A percentile compares a stretch with the other conserved stretches of the same genome.
Conservation (phyloP, 1,140 invertebrate species). For the Drosophila nigromelanica region DNA sequence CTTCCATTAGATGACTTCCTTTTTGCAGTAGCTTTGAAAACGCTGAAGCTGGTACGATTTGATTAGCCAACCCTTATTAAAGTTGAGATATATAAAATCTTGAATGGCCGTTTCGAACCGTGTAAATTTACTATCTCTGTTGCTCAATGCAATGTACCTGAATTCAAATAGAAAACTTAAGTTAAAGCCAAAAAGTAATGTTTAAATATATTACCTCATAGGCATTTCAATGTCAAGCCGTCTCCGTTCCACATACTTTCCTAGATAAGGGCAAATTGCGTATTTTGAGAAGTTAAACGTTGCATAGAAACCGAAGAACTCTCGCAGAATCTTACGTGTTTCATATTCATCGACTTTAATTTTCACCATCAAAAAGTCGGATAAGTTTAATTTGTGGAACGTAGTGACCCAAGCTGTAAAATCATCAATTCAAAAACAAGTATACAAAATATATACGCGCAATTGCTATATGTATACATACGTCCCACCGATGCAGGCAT, state of each 20-base stretch:
- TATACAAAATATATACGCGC: too few relatives aligned
- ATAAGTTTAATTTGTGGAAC: constrained; percentile 1
- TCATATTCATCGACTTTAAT: background rate
- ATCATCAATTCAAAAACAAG: background rate
- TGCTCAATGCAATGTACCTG: background rate
- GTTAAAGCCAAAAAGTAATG: background rate
- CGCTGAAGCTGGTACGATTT: fast-evolving
- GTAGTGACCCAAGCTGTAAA: constrained; percentile 25
- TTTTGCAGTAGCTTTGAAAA: background rate
- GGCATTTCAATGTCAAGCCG: background rate
- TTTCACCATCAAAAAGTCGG: constrained; percentile 7
- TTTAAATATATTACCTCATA: constrained; percentile 12
- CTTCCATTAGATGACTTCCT: background rate
- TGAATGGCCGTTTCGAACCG: constrained; percentile 9
- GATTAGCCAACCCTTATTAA: constrained; percentile 7
- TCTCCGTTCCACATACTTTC: background rate
- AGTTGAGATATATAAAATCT: constrained; percentile 23
- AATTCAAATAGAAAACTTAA: background rate
- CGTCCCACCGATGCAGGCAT: constrained; percentile 2
- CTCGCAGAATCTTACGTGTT: background rate
- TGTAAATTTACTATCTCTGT: background rate
- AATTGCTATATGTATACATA: constrained; percentile 23
- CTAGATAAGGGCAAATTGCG: constrained; percentile 37
- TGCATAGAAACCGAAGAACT: constrained; percentile 37
- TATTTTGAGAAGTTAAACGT: constrained; percentile 5